Evolutionary conservation across 2,113 vertebrate genomes (phyloP), one percentile per base, ranked within the genome.

Genomic region (Sminthopsis crassicaudata): DNA sequence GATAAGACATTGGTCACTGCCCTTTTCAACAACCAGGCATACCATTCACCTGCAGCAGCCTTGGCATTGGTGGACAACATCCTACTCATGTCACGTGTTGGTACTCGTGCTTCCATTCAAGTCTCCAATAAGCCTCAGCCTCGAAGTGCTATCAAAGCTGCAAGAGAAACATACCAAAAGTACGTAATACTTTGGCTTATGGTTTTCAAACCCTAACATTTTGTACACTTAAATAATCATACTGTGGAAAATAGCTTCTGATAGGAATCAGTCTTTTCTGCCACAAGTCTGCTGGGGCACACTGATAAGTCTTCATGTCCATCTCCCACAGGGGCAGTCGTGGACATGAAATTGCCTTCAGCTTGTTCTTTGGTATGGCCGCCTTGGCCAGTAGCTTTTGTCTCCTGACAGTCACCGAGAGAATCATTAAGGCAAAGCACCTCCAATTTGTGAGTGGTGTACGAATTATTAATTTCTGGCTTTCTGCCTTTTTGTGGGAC

Each of bases 401-500:
- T 0, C 98, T 99, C 92, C 98, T 99, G 96, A 98, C 99, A 23
- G 99, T 99, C 92, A 99, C 98, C 0, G 99, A 99, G 96, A 99
- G 99, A 42, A 98, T 99, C 0, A 98, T 99, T 94, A 99, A 99
- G 95, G 99, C 99, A 95, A 99, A 99, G 96, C 99, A 99, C 0
- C 99, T 99, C 95, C 99, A 99, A 98, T 99, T 99, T 8, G 99
- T 99, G 98, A 99, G 99, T 1, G 99, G 99, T 0, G 99, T 99
- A 96, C 99, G 99, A 5, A 98, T 99, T 92, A 98, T 98, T 94
- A 99, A 99, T 97, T 99, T 99, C 98, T 99, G 99, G 99, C 99
- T 99, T 46, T 99, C 99, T 0, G 99, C 99, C 3, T 98, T 99
- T 91, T 98, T 99, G 94, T 99, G 99, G 99, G 99, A 99, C 97